A percentile compares a stretch with the other conserved stretches of the same genome.
Conservation (phyloP, 2,113 vertebrate genomes). For the Chionodraco myersi region DNA sequence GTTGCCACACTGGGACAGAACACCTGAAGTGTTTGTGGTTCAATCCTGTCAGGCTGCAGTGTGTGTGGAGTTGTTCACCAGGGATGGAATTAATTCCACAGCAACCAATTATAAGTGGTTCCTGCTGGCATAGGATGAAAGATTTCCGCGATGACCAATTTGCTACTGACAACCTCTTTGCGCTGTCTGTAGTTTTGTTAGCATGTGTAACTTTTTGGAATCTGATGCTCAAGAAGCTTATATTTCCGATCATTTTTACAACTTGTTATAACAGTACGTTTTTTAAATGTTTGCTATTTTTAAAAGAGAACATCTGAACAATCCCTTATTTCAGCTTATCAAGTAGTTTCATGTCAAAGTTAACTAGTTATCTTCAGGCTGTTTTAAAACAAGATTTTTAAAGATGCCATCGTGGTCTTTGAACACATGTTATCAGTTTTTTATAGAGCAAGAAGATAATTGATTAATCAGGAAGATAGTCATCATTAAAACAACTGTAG, state of each 20-base stretch:
- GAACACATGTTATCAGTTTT: neutral
- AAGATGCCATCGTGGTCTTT: neutral
- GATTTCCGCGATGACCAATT: constrained; percentile 61
- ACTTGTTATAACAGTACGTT: neutral
- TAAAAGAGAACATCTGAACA: neutral
- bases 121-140: constrained; percentile 67
- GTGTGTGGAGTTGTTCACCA: constrained; percentile 57
- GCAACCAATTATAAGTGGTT: constrained; percentile 80
- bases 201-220: constrained; percentile 29
- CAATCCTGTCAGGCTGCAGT: constrained; percentile 62
- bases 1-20: constrained; percentile 35
- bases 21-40: constrained; percentile 67
- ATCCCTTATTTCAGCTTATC: neutral
- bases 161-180: constrained; percentile 62
- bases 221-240: constrained; percentile 2
- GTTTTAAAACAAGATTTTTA: neutral
- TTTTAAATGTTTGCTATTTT: too few species aligned
- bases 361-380: neutral
- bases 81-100: constrained; percentile 77
- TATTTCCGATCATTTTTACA: neutral
- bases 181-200: constrained; percentile 41
- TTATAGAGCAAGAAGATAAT: neutral
- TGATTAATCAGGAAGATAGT: neutral
- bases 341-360: neutral
- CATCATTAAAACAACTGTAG: neutral